A percentile compares a stretch with the other conserved stretches of the same genome.
Evolutionary conservation across 2,113 vertebrate genomes (phyloP).

Genomic region (Bothrops jararaca): DNA sequence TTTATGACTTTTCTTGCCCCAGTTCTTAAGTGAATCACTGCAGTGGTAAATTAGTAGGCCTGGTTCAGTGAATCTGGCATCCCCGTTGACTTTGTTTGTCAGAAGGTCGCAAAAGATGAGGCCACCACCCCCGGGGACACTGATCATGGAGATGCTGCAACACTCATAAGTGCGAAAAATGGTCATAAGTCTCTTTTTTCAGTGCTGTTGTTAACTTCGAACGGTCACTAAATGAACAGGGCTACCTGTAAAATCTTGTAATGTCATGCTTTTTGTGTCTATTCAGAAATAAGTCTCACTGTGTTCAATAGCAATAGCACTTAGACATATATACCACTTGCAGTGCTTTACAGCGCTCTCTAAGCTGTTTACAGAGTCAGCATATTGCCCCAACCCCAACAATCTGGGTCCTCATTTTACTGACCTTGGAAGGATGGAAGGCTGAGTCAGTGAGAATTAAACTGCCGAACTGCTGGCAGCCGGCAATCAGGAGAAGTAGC

Average conservation of each 20-base stretch:
- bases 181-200: background rate
- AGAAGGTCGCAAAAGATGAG: background rate
- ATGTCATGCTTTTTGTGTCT: background rate
- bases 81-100: background rate
- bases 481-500: too few species aligned
- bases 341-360: too few species aligned
- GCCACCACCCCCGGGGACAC: background rate
- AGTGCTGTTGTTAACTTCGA: background rate
- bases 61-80: background rate
- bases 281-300: background rate
- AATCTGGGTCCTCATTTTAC: too few species aligned
- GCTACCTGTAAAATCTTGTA: background rate
- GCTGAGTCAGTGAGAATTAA: too few species aligned
- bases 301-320: background rate
- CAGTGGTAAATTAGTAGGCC: too few species aligned
- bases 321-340: too few species aligned
- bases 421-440: too few species aligned
- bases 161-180: background rate
- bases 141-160: background rate
- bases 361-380: too few species aligned
- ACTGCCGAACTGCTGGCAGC: too few species aligned
- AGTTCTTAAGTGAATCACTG: background rate
- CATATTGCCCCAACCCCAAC: too few species aligned
- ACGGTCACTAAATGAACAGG: background rate
- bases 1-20: background rate